These are phyloP conservation scores for Hippasteria phrygiana DNA, from an alignment of 53 echinoderm and acorn worm genomes.

Conservation along the genomic window DNA sequence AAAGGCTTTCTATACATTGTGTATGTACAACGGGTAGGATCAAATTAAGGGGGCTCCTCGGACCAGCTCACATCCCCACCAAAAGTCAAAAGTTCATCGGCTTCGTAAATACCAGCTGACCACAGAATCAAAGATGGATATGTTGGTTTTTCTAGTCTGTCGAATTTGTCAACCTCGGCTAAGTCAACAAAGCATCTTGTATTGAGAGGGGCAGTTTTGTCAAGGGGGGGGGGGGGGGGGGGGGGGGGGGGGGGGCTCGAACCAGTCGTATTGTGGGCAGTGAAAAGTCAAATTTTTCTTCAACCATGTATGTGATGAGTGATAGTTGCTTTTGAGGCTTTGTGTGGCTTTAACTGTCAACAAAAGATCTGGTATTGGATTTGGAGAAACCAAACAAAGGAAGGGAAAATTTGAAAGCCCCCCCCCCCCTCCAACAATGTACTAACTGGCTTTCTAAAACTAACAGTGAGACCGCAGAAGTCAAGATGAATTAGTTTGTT, in stretches of 20 bases:
- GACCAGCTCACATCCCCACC: background rate
- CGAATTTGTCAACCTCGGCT: background rate
- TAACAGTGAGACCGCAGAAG: no score
- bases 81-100: background rate
- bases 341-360: no score
- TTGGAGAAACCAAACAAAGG: no score
- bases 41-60: background rate
- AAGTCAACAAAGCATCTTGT: background rate
- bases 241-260: background rate
- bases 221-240: background rate
- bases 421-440: no score
- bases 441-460: no score
- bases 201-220: background rate
- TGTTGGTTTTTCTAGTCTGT: conserved; percentile 7
- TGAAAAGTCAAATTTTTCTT: background rate
- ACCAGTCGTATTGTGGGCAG: no score
- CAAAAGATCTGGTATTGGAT: no score
- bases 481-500: no score
- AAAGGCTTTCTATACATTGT: no score
- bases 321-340: no score
- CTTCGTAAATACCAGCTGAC: conserved; percentile 3
- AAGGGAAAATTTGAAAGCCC: no score
- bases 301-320: background rate
- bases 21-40: no score
- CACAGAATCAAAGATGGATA: conserved; percentile 31